phyloP scores from a whole-genome alignment of 2,797 vertebrate genomes.

The Oceanodroma leucorhoa region DNA sequence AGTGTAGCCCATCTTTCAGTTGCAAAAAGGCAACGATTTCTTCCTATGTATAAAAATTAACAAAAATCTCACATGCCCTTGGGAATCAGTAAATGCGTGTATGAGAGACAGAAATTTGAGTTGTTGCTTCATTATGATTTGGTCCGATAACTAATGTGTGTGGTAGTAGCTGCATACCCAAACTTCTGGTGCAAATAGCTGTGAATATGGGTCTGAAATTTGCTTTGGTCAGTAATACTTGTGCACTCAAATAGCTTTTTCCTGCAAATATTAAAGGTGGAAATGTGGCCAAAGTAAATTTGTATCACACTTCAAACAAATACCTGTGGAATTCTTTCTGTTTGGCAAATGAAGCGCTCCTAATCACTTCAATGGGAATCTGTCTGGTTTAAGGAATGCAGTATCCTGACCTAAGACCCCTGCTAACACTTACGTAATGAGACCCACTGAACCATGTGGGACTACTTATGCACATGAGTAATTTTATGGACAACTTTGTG shows the following conservation, averaged over 20 bases:
- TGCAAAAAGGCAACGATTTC: neutral
- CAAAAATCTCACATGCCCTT: neutral
- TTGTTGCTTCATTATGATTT: neutral
- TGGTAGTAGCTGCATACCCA: neutral
- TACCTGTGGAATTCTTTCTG: constrained; percentile 24
- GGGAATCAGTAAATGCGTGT: neutral
- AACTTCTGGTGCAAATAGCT: neutral
- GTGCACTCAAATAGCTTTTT: neutral
- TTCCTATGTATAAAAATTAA: neutral
- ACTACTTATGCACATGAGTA: neutral
- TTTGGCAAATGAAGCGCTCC: constrained; percentile 6
- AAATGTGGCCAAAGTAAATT: neutral
- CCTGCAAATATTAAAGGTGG: neutral
- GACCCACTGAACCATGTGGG: constrained; percentile 27
- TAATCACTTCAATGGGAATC: constrained; percentile 34
- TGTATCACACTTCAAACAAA: constrained; percentile 31
- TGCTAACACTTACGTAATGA: neutral
- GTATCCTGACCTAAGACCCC: constrained; percentile 36
- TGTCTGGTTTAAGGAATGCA: constrained; percentile 43
- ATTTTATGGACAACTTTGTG: neutral
- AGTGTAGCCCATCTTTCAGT: neutral
- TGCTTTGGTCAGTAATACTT: neutral
- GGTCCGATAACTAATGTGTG: neutral
- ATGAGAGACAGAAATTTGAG: neutral
- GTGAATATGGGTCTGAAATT: neutral